A percentile compares a stretch with the other conserved stretches of the same genome.
Conservation (phyloP, 2,888 invertebrate genomes). For the Andrena bucephala region DNA sequence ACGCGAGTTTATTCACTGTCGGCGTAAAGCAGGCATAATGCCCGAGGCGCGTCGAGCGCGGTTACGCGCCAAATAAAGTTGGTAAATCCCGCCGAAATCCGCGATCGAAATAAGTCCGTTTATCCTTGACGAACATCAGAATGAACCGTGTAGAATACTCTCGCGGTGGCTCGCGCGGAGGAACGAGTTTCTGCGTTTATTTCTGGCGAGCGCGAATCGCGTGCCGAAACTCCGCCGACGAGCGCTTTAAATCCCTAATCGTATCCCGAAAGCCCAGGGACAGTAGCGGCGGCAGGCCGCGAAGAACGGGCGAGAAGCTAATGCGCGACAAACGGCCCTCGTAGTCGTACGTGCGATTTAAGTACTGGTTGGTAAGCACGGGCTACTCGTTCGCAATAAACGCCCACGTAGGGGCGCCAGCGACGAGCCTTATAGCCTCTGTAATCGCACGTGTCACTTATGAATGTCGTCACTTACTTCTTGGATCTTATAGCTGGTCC, state of each 20-base stretch:
- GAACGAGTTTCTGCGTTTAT: constrained; percentile 39
- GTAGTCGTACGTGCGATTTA: neutral
- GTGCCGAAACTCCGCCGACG: constrained; percentile 22
- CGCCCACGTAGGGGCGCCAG: constrained; percentile 46
- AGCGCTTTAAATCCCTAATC: constrained; percentile 14
- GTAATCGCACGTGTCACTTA: constrained; percentile 55
- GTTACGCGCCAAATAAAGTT: constrained; percentile 54
- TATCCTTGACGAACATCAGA: constrained; percentile 60
- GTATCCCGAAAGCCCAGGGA: no score
- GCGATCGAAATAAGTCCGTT: constrained; percentile 54
- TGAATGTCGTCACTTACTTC: constrained; percentile 78
- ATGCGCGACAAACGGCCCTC: no score
- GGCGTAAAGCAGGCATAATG: constrained; percentile 21
- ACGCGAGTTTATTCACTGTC: constrained; percentile 28
- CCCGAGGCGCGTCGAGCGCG: constrained; percentile 19
- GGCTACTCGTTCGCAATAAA: constrained; percentile 21
- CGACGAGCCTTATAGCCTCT: constrained; percentile 15
- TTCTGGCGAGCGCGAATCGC: constrained; percentile 36
- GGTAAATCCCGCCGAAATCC: constrained; percentile 45
- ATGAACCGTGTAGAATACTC: constrained; percentile 42
- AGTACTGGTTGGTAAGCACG: neutral
- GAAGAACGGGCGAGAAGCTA: no score
- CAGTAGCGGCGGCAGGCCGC: no score
- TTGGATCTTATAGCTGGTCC: constrained; percentile 83
- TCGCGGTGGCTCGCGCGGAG: constrained; percentile 28